Evolutionary conservation across 2,113 vertebrate species (phyloP).

Genomic region (Hydrochoerus hydrochaeris): DNA sequence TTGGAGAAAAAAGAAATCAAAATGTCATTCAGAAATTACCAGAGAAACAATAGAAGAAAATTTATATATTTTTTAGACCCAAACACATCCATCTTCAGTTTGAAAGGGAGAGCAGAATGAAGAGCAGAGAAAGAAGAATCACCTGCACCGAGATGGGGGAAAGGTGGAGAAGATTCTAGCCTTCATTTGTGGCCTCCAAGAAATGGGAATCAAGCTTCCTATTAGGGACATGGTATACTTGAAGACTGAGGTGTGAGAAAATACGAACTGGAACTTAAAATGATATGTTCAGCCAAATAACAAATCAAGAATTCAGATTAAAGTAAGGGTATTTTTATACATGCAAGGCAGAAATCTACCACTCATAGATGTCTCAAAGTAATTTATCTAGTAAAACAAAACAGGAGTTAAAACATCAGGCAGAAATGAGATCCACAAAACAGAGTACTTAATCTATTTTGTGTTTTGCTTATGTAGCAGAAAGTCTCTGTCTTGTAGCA

Average conservation of each 20-base stretch:
- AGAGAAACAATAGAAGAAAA: conserved; percentile 14
- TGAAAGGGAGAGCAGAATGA: not conserved
- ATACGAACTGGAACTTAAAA: not conserved
- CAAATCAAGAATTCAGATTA: not conserved
- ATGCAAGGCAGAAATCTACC: not conserved
- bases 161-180: not conserved
- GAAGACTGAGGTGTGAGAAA: not conserved
- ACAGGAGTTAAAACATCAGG: not conserved
- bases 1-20: not conserved
- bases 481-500: not conserved
- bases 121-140: not conserved
- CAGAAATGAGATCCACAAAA: not conserved
- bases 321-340: not conserved
- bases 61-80: not conserved
- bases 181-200: not conserved
- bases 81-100: not conserved
- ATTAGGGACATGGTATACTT: not conserved
- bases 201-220: not conserved
- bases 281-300: not conserved
- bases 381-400: not conserved
- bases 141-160: not conserved
- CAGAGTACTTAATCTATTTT: not conserved
- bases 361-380: not conserved
- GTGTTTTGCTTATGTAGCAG: not conserved
- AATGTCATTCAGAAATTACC: not conserved